Percentiles rank a stretch among this genome's conserved stretches.
Conservation (phyloP, 2,797 vertebrate species). For the Vultur gryphus region DNA sequence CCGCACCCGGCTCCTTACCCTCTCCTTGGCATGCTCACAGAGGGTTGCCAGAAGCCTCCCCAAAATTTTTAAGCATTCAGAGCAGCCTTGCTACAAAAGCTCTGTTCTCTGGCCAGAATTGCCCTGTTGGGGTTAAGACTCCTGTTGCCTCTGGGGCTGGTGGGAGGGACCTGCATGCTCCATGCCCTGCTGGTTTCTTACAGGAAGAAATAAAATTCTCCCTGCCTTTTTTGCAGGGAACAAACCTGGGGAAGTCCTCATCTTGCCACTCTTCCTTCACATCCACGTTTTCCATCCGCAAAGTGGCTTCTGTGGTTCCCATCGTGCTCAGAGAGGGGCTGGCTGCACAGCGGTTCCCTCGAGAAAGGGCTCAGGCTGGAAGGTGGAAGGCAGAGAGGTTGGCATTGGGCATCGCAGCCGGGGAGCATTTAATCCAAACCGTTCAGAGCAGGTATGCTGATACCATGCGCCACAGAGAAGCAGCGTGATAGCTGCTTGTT, state of each 20-base stretch:
- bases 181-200: background rate
- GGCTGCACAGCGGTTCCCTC: background rate
- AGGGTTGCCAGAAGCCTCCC: background rate
- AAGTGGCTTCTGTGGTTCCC: slow-evolving; percentile 89
- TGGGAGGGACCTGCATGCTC: background rate
- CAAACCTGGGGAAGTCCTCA: slow-evolving; percentile 89
- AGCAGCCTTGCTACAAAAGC: background rate
- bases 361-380: background rate
- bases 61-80: accelerated
- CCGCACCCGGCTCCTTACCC: background rate
- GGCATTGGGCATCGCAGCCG: accelerated
- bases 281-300: slow-evolving; percentile 87
- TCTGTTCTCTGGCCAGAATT: background rate
- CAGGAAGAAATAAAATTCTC: background rate
- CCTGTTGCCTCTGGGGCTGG: background rate
- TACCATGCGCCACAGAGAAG: background rate
- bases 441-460: background rate
- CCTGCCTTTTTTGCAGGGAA: background rate
- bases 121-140: background rate
- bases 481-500: background rate
- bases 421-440: accelerated
- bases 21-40: background rate
- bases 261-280: slow-evolving; percentile 95
- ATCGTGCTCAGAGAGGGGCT: slow-evolving; percentile 65
- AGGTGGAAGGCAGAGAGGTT: background rate